Evolutionary conservation across 2,888 invertebrate genomes (phyloP).

Genomic region (Clistopyga incitator): DNA sequence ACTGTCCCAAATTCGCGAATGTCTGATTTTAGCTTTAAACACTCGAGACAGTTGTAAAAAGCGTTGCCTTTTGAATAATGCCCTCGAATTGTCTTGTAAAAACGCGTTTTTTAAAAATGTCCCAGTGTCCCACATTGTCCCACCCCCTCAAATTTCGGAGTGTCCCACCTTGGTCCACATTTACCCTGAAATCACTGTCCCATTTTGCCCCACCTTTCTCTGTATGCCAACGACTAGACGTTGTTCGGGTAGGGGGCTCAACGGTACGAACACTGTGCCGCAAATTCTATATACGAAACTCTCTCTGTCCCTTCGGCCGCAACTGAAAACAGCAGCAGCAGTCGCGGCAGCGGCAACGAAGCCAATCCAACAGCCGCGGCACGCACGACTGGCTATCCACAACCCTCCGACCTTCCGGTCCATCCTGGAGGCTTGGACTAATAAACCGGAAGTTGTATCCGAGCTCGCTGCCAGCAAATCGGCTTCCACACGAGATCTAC

Average conservation of each 20-base stretch:
- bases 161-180: no score
- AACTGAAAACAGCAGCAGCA: conserved; percentile 47
- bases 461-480: conserved; percentile 45
- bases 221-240: background rate
- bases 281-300: conserved; percentile 5
- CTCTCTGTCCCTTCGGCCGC: conserved; percentile 26
- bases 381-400: conserved; percentile 49
- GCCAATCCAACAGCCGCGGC: conserved; percentile 37
- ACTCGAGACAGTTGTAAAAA: no score
- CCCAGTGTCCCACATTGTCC: no score
- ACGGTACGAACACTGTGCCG: background rate
- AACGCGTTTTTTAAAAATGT: no score
- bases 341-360: conserved; percentile 16
- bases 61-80: no score
- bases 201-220: no score
- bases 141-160: no score
- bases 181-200: no score
- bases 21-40: no score
- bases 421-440: conserved; percentile 43
- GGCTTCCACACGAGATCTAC: background rate
- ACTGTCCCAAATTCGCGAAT: no score
- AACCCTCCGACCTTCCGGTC: conserved; percentile 49
- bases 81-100: no score
- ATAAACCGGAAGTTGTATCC: conserved; percentile 62
- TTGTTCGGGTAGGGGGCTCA: background rate